phyloP scores from a whole-genome alignment of 2,113 vertebrate genomes.

The Cavia porcellus region DNA sequence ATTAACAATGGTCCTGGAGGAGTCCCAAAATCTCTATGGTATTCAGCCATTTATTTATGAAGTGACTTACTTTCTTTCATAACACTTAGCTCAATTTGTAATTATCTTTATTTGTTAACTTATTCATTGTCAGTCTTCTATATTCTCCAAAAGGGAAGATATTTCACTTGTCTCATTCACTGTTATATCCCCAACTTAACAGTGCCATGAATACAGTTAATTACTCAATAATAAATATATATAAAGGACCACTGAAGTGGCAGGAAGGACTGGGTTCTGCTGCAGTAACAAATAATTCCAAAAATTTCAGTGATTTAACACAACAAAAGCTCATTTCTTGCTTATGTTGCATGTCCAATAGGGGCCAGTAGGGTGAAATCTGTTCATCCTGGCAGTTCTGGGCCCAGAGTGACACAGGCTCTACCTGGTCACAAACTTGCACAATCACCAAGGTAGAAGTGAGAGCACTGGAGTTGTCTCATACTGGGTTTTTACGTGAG shows the following conservation, averaged over 20 bases:
- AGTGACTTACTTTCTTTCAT: conserved; percentile 40
- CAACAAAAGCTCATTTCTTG: conserved; percentile 52
- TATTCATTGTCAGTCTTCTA: conserved; percentile 12
- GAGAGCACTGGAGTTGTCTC: not conserved
- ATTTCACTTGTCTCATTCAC: conserved; percentile 10
- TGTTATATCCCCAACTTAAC: conserved; percentile 22
- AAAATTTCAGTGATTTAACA: conserved; percentile 45
- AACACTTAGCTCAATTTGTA: conserved; percentile 21
- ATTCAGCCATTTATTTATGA: conserved; percentile 21
- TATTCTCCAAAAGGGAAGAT: not conserved
- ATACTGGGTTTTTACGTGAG: not conserved
- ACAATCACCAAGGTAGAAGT: not conserved
- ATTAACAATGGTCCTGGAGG: not conserved
- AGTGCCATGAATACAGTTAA: not conserved
- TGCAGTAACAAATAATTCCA: conserved; percentile 20
- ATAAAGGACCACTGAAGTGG: not conserved
- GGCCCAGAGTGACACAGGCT: conserved; percentile 4
- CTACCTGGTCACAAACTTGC: conserved; percentile 44
- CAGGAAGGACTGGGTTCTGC: not conserved
- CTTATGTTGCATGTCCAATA: not conserved
- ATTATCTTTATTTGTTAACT: conserved; percentile 40
- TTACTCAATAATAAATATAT: conserved; percentile 7
- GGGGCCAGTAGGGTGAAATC: not conserved
- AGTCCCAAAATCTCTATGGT: not conserved
- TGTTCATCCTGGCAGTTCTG: not conserved